These are phyloP conservation scores for Pagetopsis macropterus DNA, from an alignment of 2,797 vertebrate species.

Conservation along the genomic window DNA sequence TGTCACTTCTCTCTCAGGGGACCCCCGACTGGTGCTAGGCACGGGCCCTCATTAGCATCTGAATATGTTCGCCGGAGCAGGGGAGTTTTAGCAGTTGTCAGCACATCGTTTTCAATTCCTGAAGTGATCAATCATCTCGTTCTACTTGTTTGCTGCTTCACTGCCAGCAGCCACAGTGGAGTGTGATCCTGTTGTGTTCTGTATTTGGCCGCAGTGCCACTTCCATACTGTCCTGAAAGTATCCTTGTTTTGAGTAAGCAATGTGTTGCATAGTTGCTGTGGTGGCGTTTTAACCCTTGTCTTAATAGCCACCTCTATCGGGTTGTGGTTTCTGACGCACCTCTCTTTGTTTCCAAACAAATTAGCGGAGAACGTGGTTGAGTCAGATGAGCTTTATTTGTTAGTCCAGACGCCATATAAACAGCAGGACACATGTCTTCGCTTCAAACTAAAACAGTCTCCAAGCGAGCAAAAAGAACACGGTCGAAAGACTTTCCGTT, in stretches of 20 bases:
- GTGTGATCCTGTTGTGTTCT: slow-evolving; percentile 53
- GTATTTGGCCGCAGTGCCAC: slow-evolving; percentile 47
- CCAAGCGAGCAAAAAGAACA: no score
- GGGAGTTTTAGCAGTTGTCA: slow-evolving; percentile 75
- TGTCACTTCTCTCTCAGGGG: slow-evolving; percentile 69
- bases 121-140: slow-evolving; percentile 78
- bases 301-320: no score
- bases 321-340: no score
- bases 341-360: no score
- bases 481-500: no score
- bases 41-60: slow-evolving; percentile 67
- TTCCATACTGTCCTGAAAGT: slow-evolving; percentile 35
- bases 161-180: slow-evolving; percentile 61
- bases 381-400: no score
- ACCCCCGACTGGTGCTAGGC: slow-evolving; percentile 43
- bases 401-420: no score
- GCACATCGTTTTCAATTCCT: slow-evolving; percentile 76
- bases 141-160: slow-evolving; percentile 66
- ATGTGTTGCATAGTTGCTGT: slow-evolving; percentile 31
- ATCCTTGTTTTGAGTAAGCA: slow-evolving; percentile 31
- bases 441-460: no score
- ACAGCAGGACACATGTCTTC: no score
- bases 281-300: no score
- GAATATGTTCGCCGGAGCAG: slow-evolving; percentile 65
- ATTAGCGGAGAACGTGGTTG: no score